Base-by-base conservation (phyloP, 92 coral and sea anemone species). In the Bergia sp. region DNA sequence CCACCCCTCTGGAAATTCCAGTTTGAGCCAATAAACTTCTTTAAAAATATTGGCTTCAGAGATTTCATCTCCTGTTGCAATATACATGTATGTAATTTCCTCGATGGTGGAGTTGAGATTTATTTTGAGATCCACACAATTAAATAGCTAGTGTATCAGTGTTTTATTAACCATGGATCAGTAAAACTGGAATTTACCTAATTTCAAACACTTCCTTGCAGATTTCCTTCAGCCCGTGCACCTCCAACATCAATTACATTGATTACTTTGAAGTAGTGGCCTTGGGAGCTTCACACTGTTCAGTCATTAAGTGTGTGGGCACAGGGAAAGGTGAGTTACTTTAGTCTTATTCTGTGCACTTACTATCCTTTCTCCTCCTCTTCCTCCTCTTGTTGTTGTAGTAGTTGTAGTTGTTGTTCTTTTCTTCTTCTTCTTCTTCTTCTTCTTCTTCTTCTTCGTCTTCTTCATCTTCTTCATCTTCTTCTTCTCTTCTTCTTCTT, bases 211-310 rank as follows among this genome's bases (percentile, higher is more conserved):
- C 38, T 79, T 73, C 41, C 8, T 69, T 89, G 13, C 89, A 96
- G 99, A 89, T 97, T 67, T 89, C 89, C 49, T 97, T 92, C 88
- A 89, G 89, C 44, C 99, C 99, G 16, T 91, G 94, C 57, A 85
- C 86, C 58, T 92, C 97, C 61, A 89, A 90, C 80, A 82, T 76
- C 7, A 67, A 89, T 10, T 93, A 94, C 61, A 95, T 92, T 44
- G 99, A 97, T 75, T 94, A 93, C 61, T 89, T 97, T 81, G 99
- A 97, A 86, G 96, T 97, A 72, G 92, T 95, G 37, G 99, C 96
- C 69, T 95, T 97, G 42, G 99, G 99, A 38, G 99, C 98, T 50
- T 92, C 98, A 0, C 94, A 94, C 87, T 95, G 98, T 80, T 97
- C 99, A 40, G 94, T 93, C 6, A 90, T 97, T 58, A 97, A 95